Conservation (phyloP, 2,797 vertebrate species). For the Sebastes glaucus region DNA sequence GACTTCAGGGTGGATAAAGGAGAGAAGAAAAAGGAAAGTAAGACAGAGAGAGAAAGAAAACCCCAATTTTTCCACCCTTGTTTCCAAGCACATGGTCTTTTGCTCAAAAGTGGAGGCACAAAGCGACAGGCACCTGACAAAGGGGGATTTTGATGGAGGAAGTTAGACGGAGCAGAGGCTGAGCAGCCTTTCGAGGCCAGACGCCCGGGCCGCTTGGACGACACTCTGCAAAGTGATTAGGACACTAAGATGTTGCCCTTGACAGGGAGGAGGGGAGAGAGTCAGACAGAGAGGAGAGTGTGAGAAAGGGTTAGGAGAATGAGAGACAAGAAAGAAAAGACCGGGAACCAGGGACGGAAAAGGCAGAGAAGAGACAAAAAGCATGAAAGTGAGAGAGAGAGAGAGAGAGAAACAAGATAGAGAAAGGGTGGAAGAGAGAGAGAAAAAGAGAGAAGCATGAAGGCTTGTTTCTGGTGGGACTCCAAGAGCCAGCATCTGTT, state of each 20-base stretch:
- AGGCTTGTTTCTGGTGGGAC: constrained; percentile 83
- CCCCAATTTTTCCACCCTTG: constrained; percentile 21
- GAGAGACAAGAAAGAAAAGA: constrained; percentile 62
- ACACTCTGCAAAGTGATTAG: constrained; percentile 58
- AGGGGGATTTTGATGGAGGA: constrained; percentile 38
- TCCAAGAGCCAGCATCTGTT: constrained; percentile 86
- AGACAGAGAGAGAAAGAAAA: background rate
- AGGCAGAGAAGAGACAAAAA: constrained; percentile 56
- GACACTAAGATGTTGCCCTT: constrained; percentile 63
- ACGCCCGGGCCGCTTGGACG: constrained; percentile 43
- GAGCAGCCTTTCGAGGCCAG: constrained; percentile 48
- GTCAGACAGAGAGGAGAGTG: constrained; percentile 45
- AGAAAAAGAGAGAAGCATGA: constrained; percentile 73
- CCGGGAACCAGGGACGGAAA: constrained; percentile 51
- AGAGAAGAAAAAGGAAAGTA: constrained; percentile 5
- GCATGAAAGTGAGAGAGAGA: constrained; percentile 60
- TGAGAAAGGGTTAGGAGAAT: constrained; percentile 60
- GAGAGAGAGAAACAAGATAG: constrained; percentile 13
- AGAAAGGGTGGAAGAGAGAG: constrained; percentile 49
- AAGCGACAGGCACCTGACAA: constrained; percentile 53
- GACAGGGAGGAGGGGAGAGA: constrained; percentile 51
- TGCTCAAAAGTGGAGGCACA: constrained; percentile 25
- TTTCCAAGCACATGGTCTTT: constrained; percentile 9
- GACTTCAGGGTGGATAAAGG: constrained; percentile 22
- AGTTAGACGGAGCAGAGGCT: constrained; percentile 34